Evolutionary conservation across 2,113 vertebrate species (phyloP), one percentile per base, ranked within the genome.

Genomic region (Drymodes brunneopygia): DNA sequence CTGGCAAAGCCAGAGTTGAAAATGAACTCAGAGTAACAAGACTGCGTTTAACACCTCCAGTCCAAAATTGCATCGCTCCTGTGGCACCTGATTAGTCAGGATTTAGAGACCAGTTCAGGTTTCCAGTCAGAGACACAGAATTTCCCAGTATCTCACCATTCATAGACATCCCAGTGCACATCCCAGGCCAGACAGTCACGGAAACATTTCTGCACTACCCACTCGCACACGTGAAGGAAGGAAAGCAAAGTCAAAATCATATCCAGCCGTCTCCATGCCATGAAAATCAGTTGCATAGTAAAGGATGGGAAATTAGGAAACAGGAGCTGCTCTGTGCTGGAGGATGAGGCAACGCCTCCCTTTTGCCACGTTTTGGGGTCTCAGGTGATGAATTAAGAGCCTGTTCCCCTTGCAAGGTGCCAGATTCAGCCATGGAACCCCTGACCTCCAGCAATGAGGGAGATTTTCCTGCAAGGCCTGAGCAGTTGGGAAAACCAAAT

Each of bases 301-400:
- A 73, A 73, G 31, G 75, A 66, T 28, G 72, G 44, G 74, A 71
- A 81, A 92, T 33, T 0, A 47, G 44, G 42, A 53, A 67, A 56
- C n/a, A 21, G 0, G 5, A 87, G 45, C 53, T 64, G 54, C 22
- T 81, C 22, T 64, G 54, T 10, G n/a, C 9, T 18, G 77, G 80
- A 38, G 20, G 50, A 17, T 0, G 1, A 22, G 5, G 51, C 22
- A 47, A 31, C 0, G 0, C 14, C 50, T n/a, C 50, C 20, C 27
- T 15, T 33, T 16, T 36, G 44, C 69, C 56, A 21, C 0, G 0
- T 9, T 62, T 47, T 54, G 64, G 83, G 80, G 33, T 4, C n/a
- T 79, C 74, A 36, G 57, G 40, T 11, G 66, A 29, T 24, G 29
- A 40, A 48, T 36, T 13, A 9, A 74, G 57, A 88, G 29, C 42